These are phyloP conservation scores for Lithophane leautieri DNA, from an alignment of 2,888 invertebrate species.

Conservation along the genomic window DNA sequence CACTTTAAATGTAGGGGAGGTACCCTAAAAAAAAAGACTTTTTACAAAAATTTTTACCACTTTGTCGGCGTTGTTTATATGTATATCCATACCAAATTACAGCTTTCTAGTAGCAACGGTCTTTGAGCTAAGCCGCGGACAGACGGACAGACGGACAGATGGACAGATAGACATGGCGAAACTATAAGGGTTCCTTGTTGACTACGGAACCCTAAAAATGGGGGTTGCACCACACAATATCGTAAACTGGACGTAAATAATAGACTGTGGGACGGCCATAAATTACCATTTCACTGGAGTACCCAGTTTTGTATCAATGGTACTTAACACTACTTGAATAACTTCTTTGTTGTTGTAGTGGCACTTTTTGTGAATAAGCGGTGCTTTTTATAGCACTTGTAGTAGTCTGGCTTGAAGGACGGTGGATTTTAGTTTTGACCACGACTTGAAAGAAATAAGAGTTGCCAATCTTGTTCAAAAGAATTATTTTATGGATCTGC, in stretches of 20 bases:
- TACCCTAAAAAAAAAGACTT: no score
- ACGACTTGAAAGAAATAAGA: background rate
- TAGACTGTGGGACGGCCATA: conserved; percentile 15
- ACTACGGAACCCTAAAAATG: no score
- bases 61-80: no score
- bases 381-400: conserved; percentile 20
- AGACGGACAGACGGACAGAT: no score
- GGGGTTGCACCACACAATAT: conserved; percentile 29
- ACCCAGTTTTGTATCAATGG: conserved; percentile 46
- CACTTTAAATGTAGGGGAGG: no score
- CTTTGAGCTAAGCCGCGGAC: no score
- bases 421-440: background rate
- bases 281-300: conserved; percentile 39
- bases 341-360: conserved; percentile 41
- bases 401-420: background rate
- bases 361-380: conserved; percentile 35
- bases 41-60: no score
- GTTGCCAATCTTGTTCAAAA: background rate
- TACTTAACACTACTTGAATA: conserved; percentile 50
- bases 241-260: conserved; percentile 30
- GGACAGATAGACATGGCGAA: no score
- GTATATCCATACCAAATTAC: no score
- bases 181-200: no score
- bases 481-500: background rate
- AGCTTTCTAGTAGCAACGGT: no score